A percentile compares a stretch with the other conserved stretches of the same genome.
These are phyloP conservation scores for Caenorhabditis sp. DNA, from an alignment of 2,888 invertebrate species.

Conservation along the genomic window DNA sequence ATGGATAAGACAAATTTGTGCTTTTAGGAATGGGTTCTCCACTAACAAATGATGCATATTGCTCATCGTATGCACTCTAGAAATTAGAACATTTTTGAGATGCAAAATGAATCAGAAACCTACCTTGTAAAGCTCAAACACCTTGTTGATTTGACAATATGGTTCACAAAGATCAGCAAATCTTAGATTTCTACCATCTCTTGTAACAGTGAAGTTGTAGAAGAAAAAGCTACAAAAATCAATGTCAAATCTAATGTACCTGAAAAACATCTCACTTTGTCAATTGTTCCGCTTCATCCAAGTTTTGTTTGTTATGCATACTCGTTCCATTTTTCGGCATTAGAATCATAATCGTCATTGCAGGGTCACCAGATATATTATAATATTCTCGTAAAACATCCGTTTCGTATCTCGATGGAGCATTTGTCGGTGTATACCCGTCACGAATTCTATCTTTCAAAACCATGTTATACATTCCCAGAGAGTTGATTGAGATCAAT, in stretches of 20 bases:
- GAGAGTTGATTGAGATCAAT: conserved; percentile 45
- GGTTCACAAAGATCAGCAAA: conserved; percentile 65
- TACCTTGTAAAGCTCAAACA: conserved; percentile 65
- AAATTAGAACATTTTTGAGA: conserved; percentile 6
- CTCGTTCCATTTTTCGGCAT: conserved; percentile 66
- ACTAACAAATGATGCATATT: conserved; percentile 27
- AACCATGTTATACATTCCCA: conserved; percentile 54
- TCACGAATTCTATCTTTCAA: conserved; percentile 67
- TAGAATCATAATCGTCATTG: conserved; percentile 67
- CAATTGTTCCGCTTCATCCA: conserved; percentile 60
- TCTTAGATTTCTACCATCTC: conserved; percentile 25
- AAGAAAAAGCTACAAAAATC: conserved; percentile 24
- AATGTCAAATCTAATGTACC: background rate
- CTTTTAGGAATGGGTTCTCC: conserved; percentile 23
- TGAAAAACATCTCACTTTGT: conserved; percentile 34
- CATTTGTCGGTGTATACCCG: conserved; percentile 69
- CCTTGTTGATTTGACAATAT: conserved; percentile 65
- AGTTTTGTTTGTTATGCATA: conserved; percentile 61
- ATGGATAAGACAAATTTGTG: conserved; percentile 56
- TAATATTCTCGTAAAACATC: conserved; percentile 32
- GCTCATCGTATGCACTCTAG: conserved; percentile 47
- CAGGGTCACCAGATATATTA: conserved; percentile 64
- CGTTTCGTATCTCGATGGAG: conserved; percentile 50
- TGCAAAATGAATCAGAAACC: background rate
- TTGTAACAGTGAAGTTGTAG: conserved; percentile 28